Evolutionary conservation across 2,113 vertebrate species (phyloP), one percentile per base, ranked within the genome.

Genomic region (Lynx canadensis): DNA sequence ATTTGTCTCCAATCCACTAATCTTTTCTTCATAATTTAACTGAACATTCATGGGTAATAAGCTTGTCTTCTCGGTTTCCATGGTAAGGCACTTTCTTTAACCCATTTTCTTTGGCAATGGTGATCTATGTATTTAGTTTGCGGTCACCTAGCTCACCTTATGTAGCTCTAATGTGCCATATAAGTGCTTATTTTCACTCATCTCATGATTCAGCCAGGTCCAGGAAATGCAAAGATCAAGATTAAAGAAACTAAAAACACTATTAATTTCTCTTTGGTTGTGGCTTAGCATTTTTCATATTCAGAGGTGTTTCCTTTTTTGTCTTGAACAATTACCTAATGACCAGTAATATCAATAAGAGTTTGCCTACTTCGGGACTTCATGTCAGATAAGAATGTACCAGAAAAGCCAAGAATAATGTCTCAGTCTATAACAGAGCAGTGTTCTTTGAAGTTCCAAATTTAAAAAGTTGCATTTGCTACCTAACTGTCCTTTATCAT

Each of bases 171-270:
- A 84, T 38, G 15, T 48, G n/a, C 33, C 66, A 69, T 13, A 2
- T 48, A 80, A 93, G n/a, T 81, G 16, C 68, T 95, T 63, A 71
- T 18, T 79, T 21, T 73, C 36, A 96, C 36, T 91, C 48, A 45
- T n/a, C 36, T 91, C 82, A 91, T 82, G 89, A 93, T 55, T 93
- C 81, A 81, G 25, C 52, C 73, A 48, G 45, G 81, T 89, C 21
- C 2, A 94, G 60, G 66, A 96, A 97, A 89, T 13, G 9, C 66
- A 60, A 95, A 91, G 76, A 91, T 85, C 23, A 69, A 76, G 41
- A 48, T 29, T 27, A 48, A 48, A 48, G 27, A 45, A 74, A 23
- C n/a, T 60, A 60, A 88, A 84, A 83, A 45, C 33, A 88, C 33
- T 19, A 50, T 33, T 79, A 60, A 65, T 69, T 94, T 66, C 21